These are phyloP conservation scores for Leucophenga montana DNA, from an alignment of 2,888 invertebrate genomes.

Conservation along the genomic window DNA sequence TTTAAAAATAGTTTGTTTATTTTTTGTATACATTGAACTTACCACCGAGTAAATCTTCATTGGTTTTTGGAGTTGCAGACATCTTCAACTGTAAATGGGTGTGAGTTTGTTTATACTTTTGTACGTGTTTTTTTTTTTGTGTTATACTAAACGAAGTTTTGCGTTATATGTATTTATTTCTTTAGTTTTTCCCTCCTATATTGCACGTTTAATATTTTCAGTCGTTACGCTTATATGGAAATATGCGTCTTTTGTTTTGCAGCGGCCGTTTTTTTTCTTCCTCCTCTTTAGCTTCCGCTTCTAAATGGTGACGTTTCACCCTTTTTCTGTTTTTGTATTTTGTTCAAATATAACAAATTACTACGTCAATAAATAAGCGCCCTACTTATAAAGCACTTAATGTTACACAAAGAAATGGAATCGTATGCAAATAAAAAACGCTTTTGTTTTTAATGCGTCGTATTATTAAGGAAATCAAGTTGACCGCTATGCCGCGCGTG, in stretches of 20 bases:
- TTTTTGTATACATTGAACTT: constrained; percentile 52
- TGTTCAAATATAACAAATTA: no score
- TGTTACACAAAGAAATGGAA: constrained; percentile 38
- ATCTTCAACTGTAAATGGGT: constrained; percentile 58
- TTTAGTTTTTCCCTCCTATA: background rate
- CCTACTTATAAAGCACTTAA: constrained; percentile 35
- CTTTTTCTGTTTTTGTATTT: no score
- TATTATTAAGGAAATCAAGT: constrained; percentile 28
- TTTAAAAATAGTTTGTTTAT: constrained; percentile 9
- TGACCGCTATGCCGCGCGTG: constrained; percentile 6
- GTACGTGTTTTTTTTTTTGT: constrained; percentile 43
- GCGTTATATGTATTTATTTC: constrained; percentile 28
- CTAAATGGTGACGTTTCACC: no score
- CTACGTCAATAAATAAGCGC: constrained; percentile 30
- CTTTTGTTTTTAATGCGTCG: constrained; percentile 53
- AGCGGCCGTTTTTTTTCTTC: constrained; percentile 30
- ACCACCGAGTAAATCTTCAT: constrained; percentile 73
- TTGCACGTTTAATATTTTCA: constrained; percentile 39
- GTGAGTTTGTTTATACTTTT: constrained; percentile 38
- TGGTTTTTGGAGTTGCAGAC: constrained; percentile 72
- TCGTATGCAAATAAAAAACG: constrained; percentile 18
- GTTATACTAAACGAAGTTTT: constrained; percentile 28
- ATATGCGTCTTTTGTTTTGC: constrained; percentile 54
- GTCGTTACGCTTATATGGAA: constrained; percentile 47
- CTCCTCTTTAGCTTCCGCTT: background rate